Conservation (phyloP, 2,113 vertebrate species). For the Prolemur simus region DNA sequence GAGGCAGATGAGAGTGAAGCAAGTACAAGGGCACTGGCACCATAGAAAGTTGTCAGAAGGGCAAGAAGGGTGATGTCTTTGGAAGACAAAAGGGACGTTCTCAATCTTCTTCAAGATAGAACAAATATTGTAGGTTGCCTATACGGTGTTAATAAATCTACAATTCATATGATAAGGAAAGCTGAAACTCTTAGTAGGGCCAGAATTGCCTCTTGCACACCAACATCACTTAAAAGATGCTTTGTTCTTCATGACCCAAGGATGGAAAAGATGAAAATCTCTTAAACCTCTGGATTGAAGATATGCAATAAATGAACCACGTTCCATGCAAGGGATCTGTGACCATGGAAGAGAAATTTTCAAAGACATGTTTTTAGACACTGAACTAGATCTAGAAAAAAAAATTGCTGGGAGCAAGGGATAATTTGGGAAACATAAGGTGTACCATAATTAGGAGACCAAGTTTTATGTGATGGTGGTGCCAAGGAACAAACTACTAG, state of each 20-base stretch:
- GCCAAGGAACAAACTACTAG: not conserved
- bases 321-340: not conserved
- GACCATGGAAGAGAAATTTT: not conserved
- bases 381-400: not conserved
- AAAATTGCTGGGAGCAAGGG: not conserved
- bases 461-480: not conserved
- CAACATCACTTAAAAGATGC: not conserved
- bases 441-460: not conserved
- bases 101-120: conserved; percentile 14
- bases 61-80: conserved; percentile 13
- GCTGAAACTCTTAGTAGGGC: not conserved
- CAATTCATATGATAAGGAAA: not conserved
- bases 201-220: not conserved
- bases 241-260: not conserved
- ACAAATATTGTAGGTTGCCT: not conserved
- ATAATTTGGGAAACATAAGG: not conserved
- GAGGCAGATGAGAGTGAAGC: not conserved
- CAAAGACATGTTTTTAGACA: not conserved
- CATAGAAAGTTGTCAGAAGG: not conserved
- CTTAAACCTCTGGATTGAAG: conserved; percentile 37
- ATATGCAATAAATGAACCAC: not conserved
- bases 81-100: conserved; percentile 15
- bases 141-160: not conserved
- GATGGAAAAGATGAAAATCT: conserved; percentile 14
- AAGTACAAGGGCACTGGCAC: not conserved